Percentiles rank a stretch among this genome's conserved stretches.
phyloP scores from a whole-genome alignment of 2,797 vertebrate genomes.

The Gymnoscopelus braueri region DNA sequence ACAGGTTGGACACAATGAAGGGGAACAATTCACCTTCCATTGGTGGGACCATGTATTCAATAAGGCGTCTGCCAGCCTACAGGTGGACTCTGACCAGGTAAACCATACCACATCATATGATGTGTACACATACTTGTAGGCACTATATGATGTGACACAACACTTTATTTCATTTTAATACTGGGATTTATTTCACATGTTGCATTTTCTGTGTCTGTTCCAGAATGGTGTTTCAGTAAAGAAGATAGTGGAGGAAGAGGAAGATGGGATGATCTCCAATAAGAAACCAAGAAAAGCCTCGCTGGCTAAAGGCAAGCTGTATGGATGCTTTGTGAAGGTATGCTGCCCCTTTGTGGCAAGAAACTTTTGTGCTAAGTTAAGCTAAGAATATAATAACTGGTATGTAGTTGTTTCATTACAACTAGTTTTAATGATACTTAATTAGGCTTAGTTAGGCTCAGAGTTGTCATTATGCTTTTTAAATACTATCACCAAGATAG shows the following conservation, averaged over 20 bases:
- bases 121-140: not conserved
- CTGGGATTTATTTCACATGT: not conserved
- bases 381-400: no score
- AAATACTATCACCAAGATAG: no score
- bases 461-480: no score
- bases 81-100: conserved; percentile 85
- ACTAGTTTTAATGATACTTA: no score
- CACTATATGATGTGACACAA: not conserved
- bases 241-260: conserved; percentile 59
- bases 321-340: conserved; percentile 93
- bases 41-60: conserved; percentile 99
- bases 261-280: conserved; percentile 75
- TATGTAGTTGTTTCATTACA: no score
- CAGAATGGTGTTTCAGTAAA: conserved; percentile 86
- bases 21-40: conserved; percentile 91
- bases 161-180: not conserved
- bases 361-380: not conserved
- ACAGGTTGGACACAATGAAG: conserved; percentile 86
- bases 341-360: not conserved
- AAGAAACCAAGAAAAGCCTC: conserved; percentile 82
- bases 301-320: conserved; percentile 75
- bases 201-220: conserved; percentile 20
- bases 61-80: conserved; percentile 86
- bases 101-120: not conserved
- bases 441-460: no score